Evolutionary conservation across 2,797 vertebrate species (phyloP).

Genomic region (Anomalospiza imberbis): DNA sequence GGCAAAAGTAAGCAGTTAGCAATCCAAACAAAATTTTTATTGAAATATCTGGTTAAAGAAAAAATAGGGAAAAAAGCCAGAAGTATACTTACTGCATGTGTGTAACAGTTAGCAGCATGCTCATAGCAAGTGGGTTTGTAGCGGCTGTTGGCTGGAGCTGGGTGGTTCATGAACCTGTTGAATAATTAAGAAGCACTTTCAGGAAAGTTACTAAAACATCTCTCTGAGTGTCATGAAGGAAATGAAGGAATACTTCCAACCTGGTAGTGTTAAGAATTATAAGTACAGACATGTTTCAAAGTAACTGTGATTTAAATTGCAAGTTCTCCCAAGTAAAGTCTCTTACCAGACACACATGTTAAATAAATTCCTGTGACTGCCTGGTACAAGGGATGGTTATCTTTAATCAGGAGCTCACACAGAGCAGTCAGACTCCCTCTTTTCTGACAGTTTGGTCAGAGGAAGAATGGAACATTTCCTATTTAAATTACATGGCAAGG

Average conservation of each 20-base stretch:
- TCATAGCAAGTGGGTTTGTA: constrained; percentile 97
- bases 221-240: neutral
- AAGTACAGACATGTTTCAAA: neutral
- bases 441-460: neutral
- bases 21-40: neutral
- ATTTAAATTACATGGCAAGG: neutral
- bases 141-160: constrained; percentile 91
- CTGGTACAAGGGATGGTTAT: neutral
- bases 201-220: neutral
- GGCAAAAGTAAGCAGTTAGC: neutral
- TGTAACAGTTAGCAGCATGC: constrained; percentile 98
- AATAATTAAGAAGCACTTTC: constrained; percentile 31
- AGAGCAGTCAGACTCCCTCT: neutral
- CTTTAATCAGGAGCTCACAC: neutral
- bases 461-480: neutral
- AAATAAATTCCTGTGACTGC: neutral
- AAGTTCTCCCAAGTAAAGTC: neutral
- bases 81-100: constrained; percentile 87
- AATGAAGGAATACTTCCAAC: neutral
- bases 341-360: neutral
- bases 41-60: neutral
- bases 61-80: neutral
- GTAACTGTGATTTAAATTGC: neutral
- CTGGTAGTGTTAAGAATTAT: fast-evolving
- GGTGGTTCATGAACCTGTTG: constrained; percentile 96